These are phyloP conservation scores for Gallinago stenura DNA, from an alignment of 2,797 vertebrate species.

Conservation along the genomic window DNA sequence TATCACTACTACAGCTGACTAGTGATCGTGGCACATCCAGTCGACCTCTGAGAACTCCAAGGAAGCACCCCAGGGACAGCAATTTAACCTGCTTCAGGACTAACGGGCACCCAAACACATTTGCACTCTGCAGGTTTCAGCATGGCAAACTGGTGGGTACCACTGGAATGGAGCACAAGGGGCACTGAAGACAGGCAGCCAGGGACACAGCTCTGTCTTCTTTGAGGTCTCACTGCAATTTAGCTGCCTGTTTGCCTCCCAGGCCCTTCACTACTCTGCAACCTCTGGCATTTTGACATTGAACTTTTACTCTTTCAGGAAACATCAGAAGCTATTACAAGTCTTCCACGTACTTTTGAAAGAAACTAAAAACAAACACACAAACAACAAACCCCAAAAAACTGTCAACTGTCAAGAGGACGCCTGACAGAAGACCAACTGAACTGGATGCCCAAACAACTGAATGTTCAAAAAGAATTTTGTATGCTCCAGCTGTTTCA, in stretches of 20 bases:
- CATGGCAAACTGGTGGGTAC: accelerated
- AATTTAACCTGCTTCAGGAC: neutral
- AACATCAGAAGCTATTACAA: neutral
- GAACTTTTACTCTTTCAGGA: neutral
- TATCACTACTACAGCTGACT: no score
- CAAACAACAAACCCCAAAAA: neutral
- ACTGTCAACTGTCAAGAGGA: neutral
- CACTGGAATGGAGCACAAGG: neutral
- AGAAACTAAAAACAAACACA: neutral
- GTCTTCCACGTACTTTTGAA: neutral
- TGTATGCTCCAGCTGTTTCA: neutral
- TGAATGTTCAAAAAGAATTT: neutral
- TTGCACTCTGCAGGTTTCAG: neutral
- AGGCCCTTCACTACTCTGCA: neutral
- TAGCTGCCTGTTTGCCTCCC: neutral
- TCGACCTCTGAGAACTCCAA: no score
- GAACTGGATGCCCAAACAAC: neutral
- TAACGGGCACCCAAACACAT: neutral
- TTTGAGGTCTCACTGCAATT: neutral
- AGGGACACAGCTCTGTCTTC: neutral
- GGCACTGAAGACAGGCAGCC: neutral
- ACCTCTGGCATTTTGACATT: neutral
- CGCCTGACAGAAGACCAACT: neutral
- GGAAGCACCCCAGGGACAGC: neutral
- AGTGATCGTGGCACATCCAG: neutral